Conservation (phyloP, 2,113 vertebrate genomes). For the Ctenodactylus gundi region DNA sequence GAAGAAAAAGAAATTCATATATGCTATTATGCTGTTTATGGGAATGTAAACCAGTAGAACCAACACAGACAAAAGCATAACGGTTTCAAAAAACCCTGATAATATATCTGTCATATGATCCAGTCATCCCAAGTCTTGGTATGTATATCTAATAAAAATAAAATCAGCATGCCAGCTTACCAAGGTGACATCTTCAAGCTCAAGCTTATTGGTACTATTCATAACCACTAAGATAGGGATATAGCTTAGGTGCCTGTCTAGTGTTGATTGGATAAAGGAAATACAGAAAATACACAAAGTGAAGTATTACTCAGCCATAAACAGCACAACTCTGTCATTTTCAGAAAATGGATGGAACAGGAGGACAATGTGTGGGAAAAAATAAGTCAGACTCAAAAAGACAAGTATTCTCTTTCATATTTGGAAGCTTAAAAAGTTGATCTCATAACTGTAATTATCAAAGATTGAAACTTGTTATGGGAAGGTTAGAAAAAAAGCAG, state of each 20-base stretch:
- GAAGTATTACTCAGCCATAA: background rate
- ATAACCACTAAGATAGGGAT: background rate
- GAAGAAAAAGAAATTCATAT: background rate
- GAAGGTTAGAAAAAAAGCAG: background rate
- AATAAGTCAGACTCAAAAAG: background rate
- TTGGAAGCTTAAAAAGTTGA: background rate
- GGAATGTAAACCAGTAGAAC: background rate
- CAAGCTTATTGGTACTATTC: background rate
- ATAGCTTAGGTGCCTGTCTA: background rate
- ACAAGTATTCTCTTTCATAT: background rate
- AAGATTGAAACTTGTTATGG: background rate
- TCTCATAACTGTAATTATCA: background rate
- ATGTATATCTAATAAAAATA: background rate
- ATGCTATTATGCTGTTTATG: background rate
- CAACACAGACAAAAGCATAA: background rate
- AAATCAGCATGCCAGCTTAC: background rate
- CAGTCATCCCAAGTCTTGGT: too few relatives aligned
- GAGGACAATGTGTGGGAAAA: background rate
- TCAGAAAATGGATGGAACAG: background rate
- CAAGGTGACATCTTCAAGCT: background rate
- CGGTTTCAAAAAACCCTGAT: background rate
- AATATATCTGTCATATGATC: background rate
- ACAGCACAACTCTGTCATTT: background rate
- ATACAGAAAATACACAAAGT: background rate
- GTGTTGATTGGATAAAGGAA: background rate